Base-by-base conservation (phyloP, 2,797 vertebrate species). In the Antennarius maculatus region DNA sequence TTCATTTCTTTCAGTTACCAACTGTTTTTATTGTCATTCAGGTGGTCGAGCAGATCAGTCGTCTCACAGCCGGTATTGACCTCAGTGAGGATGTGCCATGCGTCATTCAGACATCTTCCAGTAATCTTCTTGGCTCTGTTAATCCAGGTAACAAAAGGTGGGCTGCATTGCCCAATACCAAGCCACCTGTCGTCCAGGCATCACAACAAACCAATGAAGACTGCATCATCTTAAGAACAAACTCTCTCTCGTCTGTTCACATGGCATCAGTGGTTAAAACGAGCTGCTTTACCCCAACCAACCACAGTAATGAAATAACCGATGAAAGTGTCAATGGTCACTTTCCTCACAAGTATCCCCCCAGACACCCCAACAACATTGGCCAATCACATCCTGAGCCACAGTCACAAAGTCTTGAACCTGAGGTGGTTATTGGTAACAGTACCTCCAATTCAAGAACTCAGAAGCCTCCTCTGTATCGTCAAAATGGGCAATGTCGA, bases 41-140 rank as follows among this genome's bases (percentile, higher is more conserved):
- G 94, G 93, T 95, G 73, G 93, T 95, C n/a, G 78, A 94, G 68
- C 92, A 95, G 83, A 95, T 95, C 45, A 94, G 95, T 76, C 84
- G 89, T 49, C 90, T 95, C 69, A 95, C 94, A 34, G 92, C 92
- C 39, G 86, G 74, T 62, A 93, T 95, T 39, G 89, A 93, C 88
- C 86, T 95, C 43, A 71, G 48, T 4, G 88, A 90, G 43, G 88
- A 88, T 31, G 55, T 69, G 3, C 29, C 72, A 23, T 66, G 65
- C 63, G 68, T 84, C 59, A 53, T 81, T 62, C 72, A 66, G 16
- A 79, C 50, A 7, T 41, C 42, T 3, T 71, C 71, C 54, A 53
- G 51, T 49, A 65, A 79, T 50, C 49, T 74, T 47, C 81, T 81
- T n/a, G 42, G 78, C 66, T 69, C 79, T 1, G 3, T 42, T 61